Evolutionary conservation across 1,140 invertebrate species (phyloP), one percentile per base, ranked within the genome.

Genomic region (Halyomorpha halys): DNA sequence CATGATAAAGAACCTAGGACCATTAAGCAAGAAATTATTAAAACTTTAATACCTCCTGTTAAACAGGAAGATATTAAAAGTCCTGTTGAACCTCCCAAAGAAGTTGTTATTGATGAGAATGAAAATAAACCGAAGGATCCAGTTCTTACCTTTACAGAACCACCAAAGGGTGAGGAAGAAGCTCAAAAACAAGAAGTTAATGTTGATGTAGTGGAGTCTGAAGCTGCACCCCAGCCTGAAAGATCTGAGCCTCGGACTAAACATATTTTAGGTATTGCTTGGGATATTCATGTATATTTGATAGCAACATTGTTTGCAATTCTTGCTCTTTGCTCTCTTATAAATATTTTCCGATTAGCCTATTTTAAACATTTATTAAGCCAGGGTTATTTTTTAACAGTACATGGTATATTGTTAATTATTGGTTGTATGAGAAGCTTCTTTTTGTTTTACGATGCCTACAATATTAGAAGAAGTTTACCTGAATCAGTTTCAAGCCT

Each of bases 371-470:
- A 89, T 75, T 78, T 90, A 47, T 82, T 90, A 66, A 83, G 83
- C 0, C 86, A 87, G 69, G 86, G 85, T 18, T 93, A 93, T 74
- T 94, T 93, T 71, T 79, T 93, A 4, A 85, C 86, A 9, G 79
- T 94, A 8, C 89, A 93, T 74, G 74, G 89, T 0, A 80, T 93
- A 45, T 73, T 94, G 14, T 86, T 91, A 3, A 77, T 86, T 15
- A 84, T 92, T 13, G 91, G 91, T 68, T 80, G 86, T 6, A 76
- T 90, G 67, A 78, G 91, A 54, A 89, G 90, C 69, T 86, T 91
- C 69, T 92, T 91, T 71, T 80, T 95, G 59, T 87, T 91, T 68
- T 89, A 91, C 70, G 91, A 94, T 76, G 86, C 90, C 0, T 94
- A 95, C 71, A 94, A 94, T 70, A 82, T 88, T 9, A 83, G 85